Conservation (phyloP, 2,888 invertebrate species). For the Ophioninae sp. region DNA sequence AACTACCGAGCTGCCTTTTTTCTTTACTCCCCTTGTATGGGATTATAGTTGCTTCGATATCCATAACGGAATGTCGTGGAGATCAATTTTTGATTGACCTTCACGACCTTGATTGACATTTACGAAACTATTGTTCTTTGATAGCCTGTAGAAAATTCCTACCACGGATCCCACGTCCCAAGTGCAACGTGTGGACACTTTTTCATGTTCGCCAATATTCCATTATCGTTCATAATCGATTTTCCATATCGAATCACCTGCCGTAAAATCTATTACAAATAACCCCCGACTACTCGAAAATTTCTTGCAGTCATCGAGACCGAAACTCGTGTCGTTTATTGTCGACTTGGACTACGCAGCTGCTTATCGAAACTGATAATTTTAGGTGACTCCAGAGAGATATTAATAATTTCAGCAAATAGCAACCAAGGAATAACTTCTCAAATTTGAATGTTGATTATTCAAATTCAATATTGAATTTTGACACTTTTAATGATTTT, state of each 20-base stretch:
- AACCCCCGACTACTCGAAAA: not conserved
- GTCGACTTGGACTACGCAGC: not conserved
- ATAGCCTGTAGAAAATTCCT: not conserved
- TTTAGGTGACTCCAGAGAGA: too few relatives aligned
- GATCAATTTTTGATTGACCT: conserved; percentile 29
- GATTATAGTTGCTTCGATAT: not conserved
- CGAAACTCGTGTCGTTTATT: not conserved
- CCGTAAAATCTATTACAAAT: not conserved
- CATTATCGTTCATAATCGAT: conserved; percentile 29
- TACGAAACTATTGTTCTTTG: conserved; percentile 9
- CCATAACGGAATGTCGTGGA: conserved; percentile 27
- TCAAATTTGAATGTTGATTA: too few relatives aligned
- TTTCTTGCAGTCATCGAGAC: not conserved
- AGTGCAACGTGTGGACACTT: not conserved
- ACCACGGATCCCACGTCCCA: not conserved
- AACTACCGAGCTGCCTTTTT: conserved; percentile 10
- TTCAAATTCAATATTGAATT: too few relatives aligned
- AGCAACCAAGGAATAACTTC: too few relatives aligned
- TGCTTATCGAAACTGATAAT: not conserved
- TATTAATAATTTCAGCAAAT: too few relatives aligned
- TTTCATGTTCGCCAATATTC: not conserved
- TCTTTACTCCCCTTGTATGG: not conserved
- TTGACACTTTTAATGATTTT: too few relatives aligned
- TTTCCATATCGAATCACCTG: not conserved
- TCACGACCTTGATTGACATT: not conserved